Conservation (phyloP, 2,113 vertebrate genomes). For the Vulpes ferrilata region DNA sequence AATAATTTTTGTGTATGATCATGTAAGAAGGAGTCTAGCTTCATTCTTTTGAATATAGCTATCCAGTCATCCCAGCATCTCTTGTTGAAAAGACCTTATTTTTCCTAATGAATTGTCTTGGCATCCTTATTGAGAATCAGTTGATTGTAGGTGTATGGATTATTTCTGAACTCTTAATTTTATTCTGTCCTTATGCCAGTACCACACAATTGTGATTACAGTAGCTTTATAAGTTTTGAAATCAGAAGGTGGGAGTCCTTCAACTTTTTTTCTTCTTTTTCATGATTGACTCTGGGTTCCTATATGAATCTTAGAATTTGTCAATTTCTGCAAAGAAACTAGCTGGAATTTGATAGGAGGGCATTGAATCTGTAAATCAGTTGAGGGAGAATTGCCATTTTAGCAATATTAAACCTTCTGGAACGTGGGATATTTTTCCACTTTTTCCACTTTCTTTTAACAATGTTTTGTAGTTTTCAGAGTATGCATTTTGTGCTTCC, state of each 20-base stretch:
- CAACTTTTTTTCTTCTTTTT: not conserved
- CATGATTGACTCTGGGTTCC: not conserved
- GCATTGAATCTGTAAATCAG: not conserved
- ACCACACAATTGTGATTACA: not conserved
- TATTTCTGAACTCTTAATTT: not conserved
- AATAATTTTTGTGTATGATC: not conserved
- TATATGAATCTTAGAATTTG: not conserved
- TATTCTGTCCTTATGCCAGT: not conserved
- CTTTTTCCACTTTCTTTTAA: not conserved
- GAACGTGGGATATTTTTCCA: not conserved
- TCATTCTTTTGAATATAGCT: not conserved
- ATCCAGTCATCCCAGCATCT: not conserved
- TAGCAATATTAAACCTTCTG: not conserved
- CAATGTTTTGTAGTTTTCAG: not conserved
- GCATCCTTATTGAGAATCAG: not conserved
- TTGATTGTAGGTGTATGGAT: not conserved
- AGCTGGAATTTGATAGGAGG: not conserved
- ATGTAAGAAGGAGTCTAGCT: not conserved
- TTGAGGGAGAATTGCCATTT: not conserved
- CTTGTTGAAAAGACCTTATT: not conserved
- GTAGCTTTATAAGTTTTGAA: slow-evolving; percentile 1
- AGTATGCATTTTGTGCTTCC: not conserved
- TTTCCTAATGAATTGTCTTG: not conserved
- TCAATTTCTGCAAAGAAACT: not conserved
- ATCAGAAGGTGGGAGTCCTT: not conserved